Conservation (phyloP, 2,888 invertebrate genomes). For the Ornithoptera priamus region DNA sequence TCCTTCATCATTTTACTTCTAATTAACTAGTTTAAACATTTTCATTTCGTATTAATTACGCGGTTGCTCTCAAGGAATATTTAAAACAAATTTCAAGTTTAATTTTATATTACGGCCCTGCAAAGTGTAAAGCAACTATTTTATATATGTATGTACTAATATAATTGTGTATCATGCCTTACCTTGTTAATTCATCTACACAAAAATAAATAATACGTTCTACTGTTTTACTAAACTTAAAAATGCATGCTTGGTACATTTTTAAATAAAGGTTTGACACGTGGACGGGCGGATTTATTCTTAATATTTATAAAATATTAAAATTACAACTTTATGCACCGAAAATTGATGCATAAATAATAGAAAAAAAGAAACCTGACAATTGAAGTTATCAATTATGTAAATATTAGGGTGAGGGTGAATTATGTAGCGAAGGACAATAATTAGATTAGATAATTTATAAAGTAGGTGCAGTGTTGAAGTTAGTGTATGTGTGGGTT, state of each 20-base stretch:
- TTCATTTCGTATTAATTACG: too few species aligned
- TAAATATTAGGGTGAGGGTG: neutral
- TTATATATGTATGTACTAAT: too few species aligned
- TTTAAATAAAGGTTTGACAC: constrained; percentile 38
- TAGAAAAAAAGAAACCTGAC: constrained; percentile 3
- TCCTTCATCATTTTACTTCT: too few species aligned
- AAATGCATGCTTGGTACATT: neutral
- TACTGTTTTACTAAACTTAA: neutral
- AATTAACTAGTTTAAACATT: too few species aligned
- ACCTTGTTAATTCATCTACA: too few species aligned
- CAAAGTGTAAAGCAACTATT: too few species aligned
- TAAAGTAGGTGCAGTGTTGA: constrained; percentile 50
- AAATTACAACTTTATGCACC: constrained; percentile 15
- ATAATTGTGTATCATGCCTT: too few species aligned
- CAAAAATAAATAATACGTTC: too few species aligned
- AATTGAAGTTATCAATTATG: constrained; percentile 4
- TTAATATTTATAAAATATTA: neutral
- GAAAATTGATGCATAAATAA: constrained; percentile 6
- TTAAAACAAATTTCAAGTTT: too few species aligned
- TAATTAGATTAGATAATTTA: constrained; percentile 6
- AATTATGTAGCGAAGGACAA: constrained; percentile 12
- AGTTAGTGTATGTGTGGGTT: constrained; percentile 71
- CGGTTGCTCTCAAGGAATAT: too few species aligned
- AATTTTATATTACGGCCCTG: too few species aligned
- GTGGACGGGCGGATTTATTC: constrained; percentile 47